These are phyloP conservation scores for Busseola fusca DNA, from an alignment of 2,888 invertebrate species.

Conservation along the genomic window DNA sequence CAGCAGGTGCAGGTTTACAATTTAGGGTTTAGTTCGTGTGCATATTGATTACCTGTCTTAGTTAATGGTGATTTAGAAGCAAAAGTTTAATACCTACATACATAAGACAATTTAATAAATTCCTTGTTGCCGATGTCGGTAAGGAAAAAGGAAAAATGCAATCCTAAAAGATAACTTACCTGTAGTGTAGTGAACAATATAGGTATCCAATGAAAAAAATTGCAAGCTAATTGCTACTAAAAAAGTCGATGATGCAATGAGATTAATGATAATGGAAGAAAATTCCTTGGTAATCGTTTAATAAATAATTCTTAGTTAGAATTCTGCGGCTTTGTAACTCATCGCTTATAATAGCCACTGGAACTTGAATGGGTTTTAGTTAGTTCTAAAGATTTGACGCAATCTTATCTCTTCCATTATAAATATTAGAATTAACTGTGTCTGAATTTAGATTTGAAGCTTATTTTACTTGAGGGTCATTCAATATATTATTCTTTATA, in stretches of 20 bases:
- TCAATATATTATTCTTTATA: conserved; percentile 27
- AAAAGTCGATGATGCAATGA: not conserved
- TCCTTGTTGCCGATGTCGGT: not conserved
- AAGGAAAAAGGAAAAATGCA: too few relatives aligned
- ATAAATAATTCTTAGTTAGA: conserved; percentile 5
- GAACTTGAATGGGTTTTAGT: conserved; percentile 1
- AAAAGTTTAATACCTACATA: too few relatives aligned
- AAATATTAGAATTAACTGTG: conserved; percentile 13
- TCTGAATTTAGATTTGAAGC: conserved; percentile 7
- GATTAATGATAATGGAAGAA: conserved; percentile 7
- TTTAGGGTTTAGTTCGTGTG: not conserved
- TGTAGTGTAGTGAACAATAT: not conserved
- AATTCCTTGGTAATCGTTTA: not conserved
- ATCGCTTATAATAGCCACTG: not conserved
- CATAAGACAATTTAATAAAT: not conserved
- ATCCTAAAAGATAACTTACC: not conserved
- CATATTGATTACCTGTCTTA: not conserved
- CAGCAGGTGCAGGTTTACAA: not conserved
- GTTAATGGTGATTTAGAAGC: not conserved
- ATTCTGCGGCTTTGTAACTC: conserved; percentile 10
- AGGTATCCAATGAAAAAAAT: not conserved
- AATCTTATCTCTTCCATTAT: conserved; percentile 32
- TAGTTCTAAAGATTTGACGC: not conserved
- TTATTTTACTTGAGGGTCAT: conserved; percentile 18
- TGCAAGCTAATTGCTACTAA: not conserved